Evolutionary conservation across 2,797 vertebrate species (phyloP).

Genomic region (Tachyglossus aculeatus): DNA sequence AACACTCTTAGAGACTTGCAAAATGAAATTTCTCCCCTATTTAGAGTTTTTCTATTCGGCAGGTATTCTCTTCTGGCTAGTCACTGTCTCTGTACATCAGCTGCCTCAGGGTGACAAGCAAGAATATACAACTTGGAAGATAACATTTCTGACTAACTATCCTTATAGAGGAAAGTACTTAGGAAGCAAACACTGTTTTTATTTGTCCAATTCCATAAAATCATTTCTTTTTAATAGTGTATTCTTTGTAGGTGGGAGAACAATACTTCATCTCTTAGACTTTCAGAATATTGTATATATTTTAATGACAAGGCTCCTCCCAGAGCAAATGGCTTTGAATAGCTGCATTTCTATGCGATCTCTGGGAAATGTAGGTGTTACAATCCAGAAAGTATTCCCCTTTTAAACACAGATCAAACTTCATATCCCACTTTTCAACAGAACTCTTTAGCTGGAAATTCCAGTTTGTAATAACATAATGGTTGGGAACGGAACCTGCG

Average conservation of each 20-base stretch:
- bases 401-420: not conserved
- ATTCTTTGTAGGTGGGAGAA: not conserved
- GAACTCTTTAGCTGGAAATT: slow-evolving; percentile 6
- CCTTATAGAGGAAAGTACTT: too few relatives aligned
- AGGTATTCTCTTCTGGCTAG: slow-evolving; percentile 21
- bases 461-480: not conserved
- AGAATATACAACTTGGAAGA: too few relatives aligned
- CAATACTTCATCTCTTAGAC: not conserved
- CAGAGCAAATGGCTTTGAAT: not conserved
- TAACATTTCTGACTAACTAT: too few relatives aligned
- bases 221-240: too few relatives aligned
- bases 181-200: too few relatives aligned
- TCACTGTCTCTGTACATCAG: slow-evolving; percentile 1
- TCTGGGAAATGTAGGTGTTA: not conserved
- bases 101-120: not conserved
- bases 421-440: not conserved
- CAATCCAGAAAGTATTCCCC: not conserved
- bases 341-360: not conserved
- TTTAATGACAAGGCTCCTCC: not conserved
- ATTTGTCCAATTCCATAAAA: too few relatives aligned
- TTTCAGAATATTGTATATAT: not conserved
- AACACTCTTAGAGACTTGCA: not conserved
- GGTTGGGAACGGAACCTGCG: not conserved
- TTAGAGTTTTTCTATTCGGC: not conserved
- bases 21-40: not conserved